A percentile compares a stretch with the other conserved stretches of the same genome.
These are phyloP conservation scores for Mormyrus hasselquistii DNA, from an alignment of 2,797 vertebrate species.

Conservation along the genomic window DNA sequence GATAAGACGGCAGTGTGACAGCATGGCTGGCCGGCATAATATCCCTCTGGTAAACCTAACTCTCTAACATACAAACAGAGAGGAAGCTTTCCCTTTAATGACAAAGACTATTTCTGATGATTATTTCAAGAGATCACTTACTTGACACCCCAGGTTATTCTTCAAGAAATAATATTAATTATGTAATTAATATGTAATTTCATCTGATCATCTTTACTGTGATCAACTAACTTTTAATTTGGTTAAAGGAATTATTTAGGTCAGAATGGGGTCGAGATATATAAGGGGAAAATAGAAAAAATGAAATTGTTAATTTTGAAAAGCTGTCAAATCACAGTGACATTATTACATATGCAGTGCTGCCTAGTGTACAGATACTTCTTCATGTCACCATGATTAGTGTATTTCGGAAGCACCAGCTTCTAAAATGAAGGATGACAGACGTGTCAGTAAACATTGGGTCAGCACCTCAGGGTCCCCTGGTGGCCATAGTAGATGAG, in stretches of 20 bases:
- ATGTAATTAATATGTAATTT: background rate
- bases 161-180: background rate
- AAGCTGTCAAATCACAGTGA: background rate
- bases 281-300: background rate
- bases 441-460: background rate
- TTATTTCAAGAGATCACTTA: background rate
- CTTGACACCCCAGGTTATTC: background rate
- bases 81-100: background rate
- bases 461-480: background rate
- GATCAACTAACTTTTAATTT: background rate
- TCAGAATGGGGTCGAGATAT: background rate
- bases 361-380: background rate
- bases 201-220: background rate
- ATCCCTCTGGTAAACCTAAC: background rate
- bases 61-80: background rate
- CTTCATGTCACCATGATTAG: background rate
- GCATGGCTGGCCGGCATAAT: background rate
- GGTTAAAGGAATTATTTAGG: background rate
- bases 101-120: background rate
- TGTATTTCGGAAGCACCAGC: background rate
- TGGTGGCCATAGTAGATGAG: background rate
- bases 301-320: background rate
- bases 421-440: background rate
- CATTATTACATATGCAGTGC: background rate
- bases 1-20: background rate